Evolutionary conservation across 1,140 invertebrate species (phyloP), one percentile per base, ranked within the genome.

Genomic region (Chironomus tepperi): DNA sequence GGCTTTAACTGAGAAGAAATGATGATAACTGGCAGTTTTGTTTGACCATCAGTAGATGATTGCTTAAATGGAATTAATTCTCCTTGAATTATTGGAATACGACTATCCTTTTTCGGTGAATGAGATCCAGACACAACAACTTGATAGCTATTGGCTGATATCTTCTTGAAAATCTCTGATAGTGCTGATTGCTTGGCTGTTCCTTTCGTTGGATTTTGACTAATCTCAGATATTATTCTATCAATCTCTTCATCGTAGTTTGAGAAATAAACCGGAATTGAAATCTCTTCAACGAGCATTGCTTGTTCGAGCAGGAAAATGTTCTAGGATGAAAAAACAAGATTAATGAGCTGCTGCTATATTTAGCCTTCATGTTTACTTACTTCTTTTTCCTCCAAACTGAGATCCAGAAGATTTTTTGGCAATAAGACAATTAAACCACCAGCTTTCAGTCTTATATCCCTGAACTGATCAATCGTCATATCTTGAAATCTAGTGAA

Each of bases 1-100:
- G 93, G 90, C 81, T 99, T 97, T 79, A 98, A 97, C 85, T 98
- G 93, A 6, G 96, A 92, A 18, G 96, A 93, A 77, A 99, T 84
- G 1, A 93, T 88, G 76, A 98, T 90, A 12, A 94, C 95, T 43
- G 95, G 94, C 2, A 85, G 79, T 83, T 93, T 93, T 75, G 75
- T 89, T 10, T 86, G 84, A 75, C 92, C 93, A 78, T 88, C 88
- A 0, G 93, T 94, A 70, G 77, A 12, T 9, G 18, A 74, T 42
- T 76, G 74, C 8, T 77, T 76, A 75, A 77, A 79, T 21, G 81
- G 79, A 73, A 89, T 84, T 72, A 99, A 84, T 82, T 95, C 94
- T 18, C 94, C 96, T 84, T 97, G 88, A 75, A 95, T 84, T 43
- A 92, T 94, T 5, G 90, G 87, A 43, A 97, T 87, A 81, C 93